A percentile compares a stretch with the other conserved stretches of the same genome.
These are phyloP conservation scores for Apostichopus japonicus DNA, from an alignment of 35 echinoderm and acorn worm species.

Conservation along the genomic window DNA sequence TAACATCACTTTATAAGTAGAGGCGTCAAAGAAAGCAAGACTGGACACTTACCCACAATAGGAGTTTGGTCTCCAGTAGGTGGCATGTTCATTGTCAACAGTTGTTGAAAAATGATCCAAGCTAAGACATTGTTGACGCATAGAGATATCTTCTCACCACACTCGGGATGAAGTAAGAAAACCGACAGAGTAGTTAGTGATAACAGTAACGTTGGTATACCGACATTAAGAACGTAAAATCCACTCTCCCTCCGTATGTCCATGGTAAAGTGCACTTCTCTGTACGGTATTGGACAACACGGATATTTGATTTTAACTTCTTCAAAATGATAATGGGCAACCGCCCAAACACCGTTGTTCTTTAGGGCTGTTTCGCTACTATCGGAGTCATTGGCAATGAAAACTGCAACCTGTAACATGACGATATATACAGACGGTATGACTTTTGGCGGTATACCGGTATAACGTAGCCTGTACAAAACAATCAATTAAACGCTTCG, in stretches of 20 bases:
- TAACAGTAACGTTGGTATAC: background rate
- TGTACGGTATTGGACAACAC: background rate
- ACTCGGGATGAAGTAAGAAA: background rate
- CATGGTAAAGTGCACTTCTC: background rate
- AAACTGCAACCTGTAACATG: background rate
- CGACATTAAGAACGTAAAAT: background rate
- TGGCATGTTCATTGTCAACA: background rate
- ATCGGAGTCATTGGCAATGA: background rate
- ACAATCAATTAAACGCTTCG: too few species aligned
- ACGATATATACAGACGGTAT: too few species aligned
- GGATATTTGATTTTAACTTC: background rate
- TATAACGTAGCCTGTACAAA: too few species aligned
- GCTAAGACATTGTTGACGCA: constrained; percentile 41
- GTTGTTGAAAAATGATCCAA: constrained; percentile 19
- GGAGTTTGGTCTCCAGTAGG: constrained; percentile 44
- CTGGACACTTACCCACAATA: constrained; percentile 59
- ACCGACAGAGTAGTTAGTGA: too few species aligned
- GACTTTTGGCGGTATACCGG: too few species aligned
- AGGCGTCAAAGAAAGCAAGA: too few species aligned
- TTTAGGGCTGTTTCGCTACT: background rate
- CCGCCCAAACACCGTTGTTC: constrained; percentile 1
- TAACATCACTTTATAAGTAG: too few species aligned
- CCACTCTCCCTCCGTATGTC: background rate
- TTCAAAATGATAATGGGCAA: background rate
- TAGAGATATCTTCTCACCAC: constrained; percentile 54